Percentiles rank a stretch among this genome's conserved stretches.
Conservation (phyloP, 64 coral and sea anemone species). For the Dendronephthya gigantea region DNA sequence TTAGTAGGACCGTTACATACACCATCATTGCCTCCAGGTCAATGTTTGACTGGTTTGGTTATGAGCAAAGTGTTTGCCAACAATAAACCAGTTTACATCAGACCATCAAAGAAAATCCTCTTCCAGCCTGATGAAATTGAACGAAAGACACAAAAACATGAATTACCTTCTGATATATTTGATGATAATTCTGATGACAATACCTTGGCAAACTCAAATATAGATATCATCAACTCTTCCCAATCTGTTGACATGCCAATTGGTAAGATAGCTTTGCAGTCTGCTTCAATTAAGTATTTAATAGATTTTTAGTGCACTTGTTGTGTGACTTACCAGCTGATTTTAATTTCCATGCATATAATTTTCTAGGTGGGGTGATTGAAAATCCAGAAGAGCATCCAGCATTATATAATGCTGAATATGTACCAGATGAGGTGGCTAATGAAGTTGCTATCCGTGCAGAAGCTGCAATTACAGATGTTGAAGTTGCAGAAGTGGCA, state of each 20-base stretch:
- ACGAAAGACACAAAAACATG: neutral
- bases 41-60: constrained; percentile 16
- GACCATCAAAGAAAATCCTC: neutral
- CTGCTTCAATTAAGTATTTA: too few species aligned
- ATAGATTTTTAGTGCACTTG: too few species aligned
- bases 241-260: neutral
- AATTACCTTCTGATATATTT: neutral
- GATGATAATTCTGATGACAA: neutral
- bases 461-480: neutral
- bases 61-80: neutral
- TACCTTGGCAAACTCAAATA: neutral
- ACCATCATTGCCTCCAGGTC: constrained; percentile 21
- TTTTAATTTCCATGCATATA: neutral
- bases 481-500: neutral
- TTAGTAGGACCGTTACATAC: too few species aligned
- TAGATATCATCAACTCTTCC: too few species aligned
- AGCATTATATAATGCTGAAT: neutral
- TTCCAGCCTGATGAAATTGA: neutral
- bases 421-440: neutral
- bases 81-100: constrained; percentile 18
- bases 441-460: neutral
- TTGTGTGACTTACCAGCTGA: neutral
- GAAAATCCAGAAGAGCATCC: neutral
- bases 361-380: neutral
- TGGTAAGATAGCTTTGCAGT: too few species aligned